Evolutionary conservation across 2,888 invertebrate species (phyloP).

Genomic region (Congeria kusceri): DNA sequence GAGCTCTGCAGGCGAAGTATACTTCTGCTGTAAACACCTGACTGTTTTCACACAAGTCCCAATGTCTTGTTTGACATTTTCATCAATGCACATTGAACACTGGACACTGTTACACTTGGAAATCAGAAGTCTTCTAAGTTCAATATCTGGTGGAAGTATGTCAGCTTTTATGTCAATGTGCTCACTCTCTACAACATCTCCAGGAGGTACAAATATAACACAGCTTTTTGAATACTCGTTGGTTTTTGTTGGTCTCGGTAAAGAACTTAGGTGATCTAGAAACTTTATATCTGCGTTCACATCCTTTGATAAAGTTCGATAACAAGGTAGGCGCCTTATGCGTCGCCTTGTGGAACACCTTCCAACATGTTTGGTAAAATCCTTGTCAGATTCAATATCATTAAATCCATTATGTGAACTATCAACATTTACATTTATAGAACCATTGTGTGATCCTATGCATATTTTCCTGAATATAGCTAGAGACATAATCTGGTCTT

Average conservation of each 20-base stretch:
- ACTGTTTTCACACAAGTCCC: no score
- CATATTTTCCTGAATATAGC: neutral
- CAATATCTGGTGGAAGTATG: neutral
- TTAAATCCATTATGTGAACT: neutral
- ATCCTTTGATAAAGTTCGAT: constrained; percentile 42
- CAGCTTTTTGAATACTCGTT: constrained; percentile 17
- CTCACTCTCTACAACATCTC: neutral
- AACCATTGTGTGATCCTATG: neutral
- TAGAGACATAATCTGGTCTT: no score
- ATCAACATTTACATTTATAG: neutral
- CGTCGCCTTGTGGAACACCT: no score
- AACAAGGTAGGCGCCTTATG: neutral
- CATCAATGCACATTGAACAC: neutral
- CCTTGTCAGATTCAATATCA: no score
- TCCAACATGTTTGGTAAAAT: no score
- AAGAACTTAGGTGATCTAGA: constrained; percentile 20
- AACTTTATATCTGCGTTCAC: constrained; percentile 23
- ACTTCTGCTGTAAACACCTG: no score
- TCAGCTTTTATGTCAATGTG: neutral
- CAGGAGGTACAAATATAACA: no score
- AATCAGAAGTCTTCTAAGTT: neutral
- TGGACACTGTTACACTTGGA: neutral
- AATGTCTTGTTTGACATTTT: no score
- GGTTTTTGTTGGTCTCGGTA: constrained; percentile 12
- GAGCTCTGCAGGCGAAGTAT: no score